Percentiles rank a stretch among this genome's conserved stretches.
These are phyloP conservation scores for Epinephelus lanceolatus DNA, from an alignment of 2,113 vertebrate genomes.

Conservation along the genomic window DNA sequence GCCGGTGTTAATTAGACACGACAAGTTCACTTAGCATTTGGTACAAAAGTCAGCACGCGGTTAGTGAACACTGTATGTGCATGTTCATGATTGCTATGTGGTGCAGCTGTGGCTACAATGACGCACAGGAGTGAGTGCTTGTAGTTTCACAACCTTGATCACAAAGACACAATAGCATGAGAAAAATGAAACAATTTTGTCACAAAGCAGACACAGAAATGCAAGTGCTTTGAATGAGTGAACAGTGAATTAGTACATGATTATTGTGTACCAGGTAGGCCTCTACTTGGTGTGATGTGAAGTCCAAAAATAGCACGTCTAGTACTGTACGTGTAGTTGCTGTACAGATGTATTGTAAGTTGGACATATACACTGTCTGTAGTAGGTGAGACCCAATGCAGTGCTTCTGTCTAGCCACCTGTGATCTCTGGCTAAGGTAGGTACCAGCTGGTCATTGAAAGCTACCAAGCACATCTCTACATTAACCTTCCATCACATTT, in stretches of 20 bases:
- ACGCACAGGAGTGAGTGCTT: background rate
- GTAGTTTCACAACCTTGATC: background rate
- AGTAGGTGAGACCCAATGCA: background rate
- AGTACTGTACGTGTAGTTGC: background rate
- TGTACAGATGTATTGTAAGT: background rate
- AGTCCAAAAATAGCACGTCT: background rate
- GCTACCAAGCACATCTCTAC: background rate
- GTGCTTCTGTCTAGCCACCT: background rate
- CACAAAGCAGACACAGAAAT: background rate
- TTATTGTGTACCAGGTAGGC: background rate
- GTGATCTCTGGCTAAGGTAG: conserved; percentile 19
- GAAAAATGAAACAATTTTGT: background rate
- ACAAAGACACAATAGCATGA: background rate
- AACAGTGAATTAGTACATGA: background rate
- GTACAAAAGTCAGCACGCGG: background rate
- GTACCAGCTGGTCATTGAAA: background rate
- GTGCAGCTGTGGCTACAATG: background rate
- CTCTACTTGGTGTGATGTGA: background rate
- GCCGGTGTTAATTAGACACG: background rate
- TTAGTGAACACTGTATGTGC: background rate
- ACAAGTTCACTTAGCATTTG: background rate
- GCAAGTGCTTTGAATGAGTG: background rate
- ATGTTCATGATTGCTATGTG: background rate
- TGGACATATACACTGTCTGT: no score
- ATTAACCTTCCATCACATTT: conserved; percentile 2